A percentile compares a stretch with the other conserved stretches of the same genome.
Conservation (phyloP, 2,888 invertebrate genomes). For the Tiliacea aurago region DNA sequence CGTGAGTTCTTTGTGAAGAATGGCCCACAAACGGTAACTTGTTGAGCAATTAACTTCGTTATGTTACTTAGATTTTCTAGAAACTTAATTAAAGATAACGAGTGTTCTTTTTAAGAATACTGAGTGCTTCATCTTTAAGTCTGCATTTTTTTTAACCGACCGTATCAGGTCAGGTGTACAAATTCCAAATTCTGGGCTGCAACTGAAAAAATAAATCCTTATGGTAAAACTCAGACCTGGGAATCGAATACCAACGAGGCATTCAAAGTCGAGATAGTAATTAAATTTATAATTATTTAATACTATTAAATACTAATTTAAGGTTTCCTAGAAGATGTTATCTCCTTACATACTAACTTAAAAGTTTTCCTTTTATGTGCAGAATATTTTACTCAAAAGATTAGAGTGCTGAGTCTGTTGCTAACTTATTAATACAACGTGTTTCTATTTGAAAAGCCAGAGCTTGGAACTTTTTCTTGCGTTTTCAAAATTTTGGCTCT, state of each 20-base stretch:
- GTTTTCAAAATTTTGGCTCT: neutral
- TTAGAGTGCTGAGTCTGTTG: neutral
- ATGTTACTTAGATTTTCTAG: constrained; percentile 12
- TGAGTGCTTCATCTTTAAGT: no score
- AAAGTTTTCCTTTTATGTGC: neutral
- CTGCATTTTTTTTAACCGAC: neutral
- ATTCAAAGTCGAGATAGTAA: neutral
- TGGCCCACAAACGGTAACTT: neutral
- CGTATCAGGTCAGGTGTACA: neutral
- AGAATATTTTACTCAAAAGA: neutral
- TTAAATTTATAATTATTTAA: no score
- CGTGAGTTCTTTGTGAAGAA: constrained; percentile 17
- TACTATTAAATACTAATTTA: neutral
- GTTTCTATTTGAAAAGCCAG: neutral
- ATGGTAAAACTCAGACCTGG: neutral
- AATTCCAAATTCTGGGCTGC: neutral
- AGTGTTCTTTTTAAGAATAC: constrained; percentile 7
- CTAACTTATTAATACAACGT: neutral
- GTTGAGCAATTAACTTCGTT: constrained; percentile 30
- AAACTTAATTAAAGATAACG: constrained; percentile 30
- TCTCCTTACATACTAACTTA: neutral
- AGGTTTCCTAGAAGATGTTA: neutral
- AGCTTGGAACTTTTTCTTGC: neutral
- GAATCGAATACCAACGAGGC: no score
- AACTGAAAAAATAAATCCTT: neutral